These are phyloP conservation scores for Girardinichthys multiradiatus DNA, from an alignment of 2,113 vertebrate genomes.

Conservation along the genomic window DNA sequence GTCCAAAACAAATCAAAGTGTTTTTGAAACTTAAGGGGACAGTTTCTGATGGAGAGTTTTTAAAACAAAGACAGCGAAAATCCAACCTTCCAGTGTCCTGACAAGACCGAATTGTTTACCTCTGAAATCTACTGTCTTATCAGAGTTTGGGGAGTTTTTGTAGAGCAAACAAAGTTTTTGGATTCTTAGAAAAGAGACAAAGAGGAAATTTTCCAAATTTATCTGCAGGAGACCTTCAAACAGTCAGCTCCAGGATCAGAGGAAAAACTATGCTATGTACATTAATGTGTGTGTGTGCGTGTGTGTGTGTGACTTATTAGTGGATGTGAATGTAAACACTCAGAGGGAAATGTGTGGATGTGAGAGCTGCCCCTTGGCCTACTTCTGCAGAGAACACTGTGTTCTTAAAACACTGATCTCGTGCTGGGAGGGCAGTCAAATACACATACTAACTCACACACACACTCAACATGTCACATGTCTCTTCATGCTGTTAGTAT, in stretches of 20 bases:
- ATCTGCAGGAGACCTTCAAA: not conserved
- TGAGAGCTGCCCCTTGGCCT: constrained; percentile 37
- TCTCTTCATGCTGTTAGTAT: not conserved
- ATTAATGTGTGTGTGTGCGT: not conserved
- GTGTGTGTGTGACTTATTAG: not conserved
- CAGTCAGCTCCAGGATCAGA: not conserved
- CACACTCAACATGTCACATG: not conserved
- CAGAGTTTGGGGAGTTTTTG: not conserved
- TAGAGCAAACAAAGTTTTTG: not conserved
- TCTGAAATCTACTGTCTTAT: not conserved
- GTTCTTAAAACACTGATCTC: constrained; percentile 45
- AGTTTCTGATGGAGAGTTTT: no score
- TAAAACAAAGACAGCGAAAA: not conserved
- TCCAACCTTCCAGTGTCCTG: not conserved
- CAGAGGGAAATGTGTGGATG: constrained; percentile 1
- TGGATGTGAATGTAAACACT: constrained; percentile 4
- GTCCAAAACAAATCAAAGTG: no score
- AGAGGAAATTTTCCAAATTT: not conserved
- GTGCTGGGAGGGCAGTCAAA: not conserved
- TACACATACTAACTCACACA: not conserved
- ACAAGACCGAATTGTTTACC: not conserved
- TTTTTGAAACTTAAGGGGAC: no score
- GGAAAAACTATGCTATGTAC: not conserved
- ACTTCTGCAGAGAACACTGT: constrained; percentile 51
- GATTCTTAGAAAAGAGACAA: not conserved